Conservation (phyloP, 2,797 vertebrate species). For the Tympanoctomys barrerae region DNA sequence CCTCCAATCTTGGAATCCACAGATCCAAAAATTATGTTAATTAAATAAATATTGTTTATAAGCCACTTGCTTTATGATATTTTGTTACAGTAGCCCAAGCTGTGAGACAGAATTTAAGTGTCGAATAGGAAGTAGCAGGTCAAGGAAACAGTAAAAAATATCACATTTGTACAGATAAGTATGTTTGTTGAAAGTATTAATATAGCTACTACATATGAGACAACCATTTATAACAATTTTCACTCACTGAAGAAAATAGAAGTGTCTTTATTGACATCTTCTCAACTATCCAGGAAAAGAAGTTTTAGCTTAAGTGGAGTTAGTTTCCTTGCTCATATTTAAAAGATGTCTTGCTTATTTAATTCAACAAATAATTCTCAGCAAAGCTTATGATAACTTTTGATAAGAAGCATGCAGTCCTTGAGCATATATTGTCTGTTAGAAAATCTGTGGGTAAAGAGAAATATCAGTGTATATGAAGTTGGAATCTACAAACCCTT, state of each 20-base stretch:
- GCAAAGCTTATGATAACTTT: background rate
- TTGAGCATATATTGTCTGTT: background rate
- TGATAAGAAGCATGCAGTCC: background rate
- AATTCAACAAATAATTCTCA: background rate
- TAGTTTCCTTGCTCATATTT: background rate
- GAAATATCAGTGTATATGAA: background rate
- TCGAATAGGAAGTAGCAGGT: background rate
- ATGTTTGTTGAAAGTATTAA: background rate
- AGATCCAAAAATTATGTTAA: background rate
- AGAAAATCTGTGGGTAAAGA: slow-evolving; percentile 43
- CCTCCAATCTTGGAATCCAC: background rate
- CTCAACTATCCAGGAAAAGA: background rate
- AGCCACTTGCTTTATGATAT: background rate
- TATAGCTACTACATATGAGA: background rate
- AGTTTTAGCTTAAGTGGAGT: background rate
- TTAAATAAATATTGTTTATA: background rate
- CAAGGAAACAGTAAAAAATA: background rate
- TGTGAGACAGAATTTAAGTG: background rate
- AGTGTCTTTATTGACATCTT: background rate
- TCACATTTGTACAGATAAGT: background rate
- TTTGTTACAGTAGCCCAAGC: background rate
- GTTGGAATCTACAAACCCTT: background rate
- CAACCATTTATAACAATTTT: background rate
- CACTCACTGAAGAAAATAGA: background rate
- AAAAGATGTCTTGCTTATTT: background rate